Evolutionary conservation across 2,888 invertebrate species (phyloP), one percentile per base, ranked within the genome.

Genomic region (Deilephila elpenor): DNA sequence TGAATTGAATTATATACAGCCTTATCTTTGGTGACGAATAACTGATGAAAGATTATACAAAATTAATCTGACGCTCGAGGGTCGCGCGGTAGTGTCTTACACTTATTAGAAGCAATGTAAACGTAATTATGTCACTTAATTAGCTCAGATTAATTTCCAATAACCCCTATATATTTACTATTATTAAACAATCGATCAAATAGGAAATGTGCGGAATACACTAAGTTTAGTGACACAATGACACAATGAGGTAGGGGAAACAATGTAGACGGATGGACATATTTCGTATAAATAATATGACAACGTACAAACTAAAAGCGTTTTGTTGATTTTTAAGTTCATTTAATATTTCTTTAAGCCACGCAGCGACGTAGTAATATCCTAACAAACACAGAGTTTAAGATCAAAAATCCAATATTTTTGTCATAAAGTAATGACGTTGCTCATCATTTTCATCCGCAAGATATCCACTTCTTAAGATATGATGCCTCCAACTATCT

Each of bases 181-280:
- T 67, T 64, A n/a, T 32, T 62, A 67, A 67, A 67, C 25, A 64
- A 44, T 34, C 7, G 67, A 51, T 67, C 44, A 67, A 14, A 67
- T 67, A 67, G 64, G 20, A 67, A 44, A 51, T 67, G 67, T 67
- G 51, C 44, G 44, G 44, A 67, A 29, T 67, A 73, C 14, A 44
- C 91, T 91, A 90, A 44, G 80, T 73, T 76, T 78, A 89, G 87
- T 88, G 87, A 91, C 88, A 89, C 87, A 90, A 90, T 88, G 87
- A 91, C 88, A 89, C 87, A 90, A 91, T 94, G 93, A 94, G 94
- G 93, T 94, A 94, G 94, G 91, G 88, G 89, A 89, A 91, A 89
- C 78, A 82, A 74, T 89, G 84, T 82, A 88, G 85, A 89, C 86
- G 89, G 88, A 90, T 88, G 88, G 88, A 89, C 84, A 86, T 74